Evolutionary conservation across 2,888 invertebrate genomes (phyloP), one percentile per base, ranked within the genome.

Genomic region (Drymonia ruficornis): DNA sequence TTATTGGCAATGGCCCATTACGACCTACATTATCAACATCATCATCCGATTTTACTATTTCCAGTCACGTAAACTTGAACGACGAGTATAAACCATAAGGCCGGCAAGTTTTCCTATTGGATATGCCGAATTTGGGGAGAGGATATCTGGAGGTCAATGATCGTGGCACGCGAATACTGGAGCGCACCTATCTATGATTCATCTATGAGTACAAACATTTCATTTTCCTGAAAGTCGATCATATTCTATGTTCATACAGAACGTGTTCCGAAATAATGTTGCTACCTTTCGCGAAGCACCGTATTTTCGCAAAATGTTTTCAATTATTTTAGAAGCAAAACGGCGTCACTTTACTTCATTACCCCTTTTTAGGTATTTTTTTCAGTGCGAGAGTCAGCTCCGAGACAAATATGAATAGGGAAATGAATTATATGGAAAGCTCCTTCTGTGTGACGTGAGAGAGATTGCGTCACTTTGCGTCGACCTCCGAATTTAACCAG

Each of bases 11-110:
- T 87, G 87, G 89, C 89, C 91, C 87, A 91, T 92, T 89, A 91
- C 89, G 87, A 88, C 90, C 88, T 89, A 90, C 87, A 91, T 92
- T 91, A 92, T 92, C 91, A 92, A 91, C 89, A 90, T 91, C 91
- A 91, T 91, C 91, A 90, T 89, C 90, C 89, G 81, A 91, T 90
- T 91, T 91, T 91, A 91, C 91, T 92, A 91, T 91, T 91, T 91
- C 91, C 84, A 91, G 92, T 91, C 92, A 92, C 91, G 92, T 91
- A 91, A 91, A 86, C 87, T 86, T 81, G 84, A 88, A 89, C 87
- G 86, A 84, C 83, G 85, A 84, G 86, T 87, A 89, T 89, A 87
- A 89, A 89, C 83, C 86, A 86, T 87, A 88, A 83, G 84, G 66
- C 76, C 69, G 72, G 67, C 70, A 66, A 74, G 70, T 74, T 68